These are phyloP conservation scores for Nomada fucata DNA, from an alignment of 2,888 invertebrate species.

Conservation along the genomic window DNA sequence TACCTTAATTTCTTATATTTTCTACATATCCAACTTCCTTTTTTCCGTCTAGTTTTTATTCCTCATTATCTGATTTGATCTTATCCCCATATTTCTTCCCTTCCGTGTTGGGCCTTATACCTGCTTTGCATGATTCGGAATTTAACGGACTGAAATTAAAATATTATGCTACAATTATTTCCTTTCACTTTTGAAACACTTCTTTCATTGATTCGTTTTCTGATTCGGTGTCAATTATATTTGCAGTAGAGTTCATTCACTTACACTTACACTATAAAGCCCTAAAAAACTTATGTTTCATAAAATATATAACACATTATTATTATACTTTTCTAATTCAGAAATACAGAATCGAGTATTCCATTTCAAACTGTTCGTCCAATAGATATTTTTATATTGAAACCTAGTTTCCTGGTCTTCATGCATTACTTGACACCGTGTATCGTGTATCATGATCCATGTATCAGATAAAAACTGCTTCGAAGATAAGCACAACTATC, in stretches of 20 bases:
- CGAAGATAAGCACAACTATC: conserved; percentile 6
- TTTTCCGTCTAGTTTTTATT: neutral
- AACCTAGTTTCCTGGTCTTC: conserved; percentile 4
- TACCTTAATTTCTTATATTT: neutral
- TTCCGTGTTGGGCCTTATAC: neutral
- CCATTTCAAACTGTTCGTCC: neutral
- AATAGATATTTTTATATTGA: neutral
- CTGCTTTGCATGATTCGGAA: neutral
- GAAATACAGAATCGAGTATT: neutral
- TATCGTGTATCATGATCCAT: neutral
- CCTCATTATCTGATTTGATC: neutral
- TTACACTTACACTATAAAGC: no score
- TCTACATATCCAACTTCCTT: neutral
- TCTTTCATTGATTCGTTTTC: neutral
- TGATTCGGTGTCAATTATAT: no score
- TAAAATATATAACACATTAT: no score
- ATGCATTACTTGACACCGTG: neutral
- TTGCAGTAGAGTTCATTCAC: no score
- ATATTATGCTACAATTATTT: neutral
- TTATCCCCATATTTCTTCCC: neutral
- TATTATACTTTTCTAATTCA: neutral
- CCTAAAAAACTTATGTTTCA: no score
- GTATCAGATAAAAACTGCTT: neutral
- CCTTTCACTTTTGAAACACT: neutral
- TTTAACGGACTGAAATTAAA: neutral